Evolutionary conservation across 2,113 vertebrate genomes (phyloP), one percentile per base, ranked within the genome.

Genomic region (Onychorhynchus coronatus): DNA sequence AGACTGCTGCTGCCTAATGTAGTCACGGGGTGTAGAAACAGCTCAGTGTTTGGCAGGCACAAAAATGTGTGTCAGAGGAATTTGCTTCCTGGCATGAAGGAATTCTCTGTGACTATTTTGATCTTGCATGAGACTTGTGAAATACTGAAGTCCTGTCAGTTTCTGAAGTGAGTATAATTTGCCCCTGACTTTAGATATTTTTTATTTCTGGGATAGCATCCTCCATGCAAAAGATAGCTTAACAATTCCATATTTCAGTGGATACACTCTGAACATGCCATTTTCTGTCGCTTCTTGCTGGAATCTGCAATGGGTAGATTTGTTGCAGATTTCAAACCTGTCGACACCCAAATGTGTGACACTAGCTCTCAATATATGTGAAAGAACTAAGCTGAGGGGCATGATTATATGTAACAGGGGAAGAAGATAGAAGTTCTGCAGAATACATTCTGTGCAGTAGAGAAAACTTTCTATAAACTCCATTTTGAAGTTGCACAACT

Each of bases 321-420:
- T 62, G 78, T 67, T 86, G 89, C 77, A 44, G 70, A 87, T 94
- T 97, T 96, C 80, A 84, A 96, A 93, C 71, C 74, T 97, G 87
- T 77, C 92, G 91, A 95, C 93, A 88, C 79, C 79, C 63, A 31
- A 96, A 96, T 58, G 82, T 88, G 95, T 89, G 67, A 95, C 80
- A 87, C 86, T 41, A 93, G 75, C 78, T 94, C 93, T 94, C 89
- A 59, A 56, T 90, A 84, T 91, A 95, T 88, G 95, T 79, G 92
- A 88, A 95, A 70, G 84, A 85, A 67, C 81, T 95, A 73, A 94
- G 39, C 85, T 70, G 90, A 88, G 80, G 73, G 71, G 92, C 80
- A 70, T 12, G 66, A 9, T 70, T 83, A 92, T 73, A 50, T 89
- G 55, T 41, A 85, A 68, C 79, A 85, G 21, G n/a, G 44, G n/a